Conservation (phyloP, 2,113 vertebrate genomes). For the Alethe castanea region DNA sequence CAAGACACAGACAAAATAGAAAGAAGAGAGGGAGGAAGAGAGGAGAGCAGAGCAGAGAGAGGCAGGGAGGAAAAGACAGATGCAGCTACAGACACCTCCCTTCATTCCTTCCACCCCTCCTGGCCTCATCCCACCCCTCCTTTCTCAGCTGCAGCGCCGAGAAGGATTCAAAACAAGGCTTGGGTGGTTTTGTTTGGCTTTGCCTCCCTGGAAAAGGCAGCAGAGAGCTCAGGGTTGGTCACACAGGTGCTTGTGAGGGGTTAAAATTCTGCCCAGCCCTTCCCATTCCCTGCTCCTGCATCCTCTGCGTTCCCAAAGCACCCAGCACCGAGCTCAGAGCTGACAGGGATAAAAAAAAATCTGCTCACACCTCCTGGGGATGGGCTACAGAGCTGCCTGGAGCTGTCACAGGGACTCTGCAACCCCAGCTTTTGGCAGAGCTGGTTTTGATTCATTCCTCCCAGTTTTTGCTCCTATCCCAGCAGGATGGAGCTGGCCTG, state of each 20-base stretch:
- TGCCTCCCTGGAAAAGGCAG: not conserved
- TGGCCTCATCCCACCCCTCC: not conserved
- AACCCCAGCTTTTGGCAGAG: not conserved
- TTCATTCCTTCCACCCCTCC: not conserved
- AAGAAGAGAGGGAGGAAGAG: conserved; percentile 3
- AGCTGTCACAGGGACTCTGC: not conserved
- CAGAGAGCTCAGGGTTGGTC: not conserved
- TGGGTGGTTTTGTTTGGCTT: conserved; percentile 13
- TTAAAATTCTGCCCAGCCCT: rapidly evolving
- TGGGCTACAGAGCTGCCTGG: not conserved
- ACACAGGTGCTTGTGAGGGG: rapidly evolving
- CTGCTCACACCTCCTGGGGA: not conserved
- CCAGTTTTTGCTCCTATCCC: not conserved
- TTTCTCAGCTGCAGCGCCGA: not conserved
- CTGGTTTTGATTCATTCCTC: not conserved
- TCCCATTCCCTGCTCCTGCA: not conserved
- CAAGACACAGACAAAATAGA: conserved; percentile 68
- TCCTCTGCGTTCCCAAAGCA: not conserved
- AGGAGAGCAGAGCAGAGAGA: not conserved
- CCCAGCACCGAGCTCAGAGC: not conserved
- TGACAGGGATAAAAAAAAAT: not conserved
- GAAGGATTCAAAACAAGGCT: not conserved
- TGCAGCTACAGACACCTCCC: conserved; percentile 12
- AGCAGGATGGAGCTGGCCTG: not conserved
- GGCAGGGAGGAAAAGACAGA: conserved; percentile 42